Base-by-base conservation (phyloP, 2,888 invertebrate genomes). In the Stenodera caucasica region DNA sequence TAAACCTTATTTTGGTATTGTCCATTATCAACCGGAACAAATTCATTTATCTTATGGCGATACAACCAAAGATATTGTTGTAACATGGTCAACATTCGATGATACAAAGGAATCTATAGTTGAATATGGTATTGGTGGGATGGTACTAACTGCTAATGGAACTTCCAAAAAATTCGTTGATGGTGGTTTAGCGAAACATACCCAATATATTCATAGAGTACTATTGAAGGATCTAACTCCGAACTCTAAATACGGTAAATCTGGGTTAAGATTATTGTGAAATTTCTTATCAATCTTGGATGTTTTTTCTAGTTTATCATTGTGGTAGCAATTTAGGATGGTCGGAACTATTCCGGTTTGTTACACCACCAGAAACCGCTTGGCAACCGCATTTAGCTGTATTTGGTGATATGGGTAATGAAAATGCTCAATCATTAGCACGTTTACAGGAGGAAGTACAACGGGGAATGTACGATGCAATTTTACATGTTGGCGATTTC, bases 321-420 rank as follows among this genome's bases (percentile, higher is more conserved):
- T 91, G 88, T 71, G 94, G 94, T 12, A 92, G 93, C 63, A 75
- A 81, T 9, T 78, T 84, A 61, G 94, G 94, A 0, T 96, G 95
- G 95, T 96, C 96, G 0, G 84, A 87, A 33, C 68, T 85, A 70
- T 96, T 90, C 80, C 86, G 84, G 75, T 93, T 97, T 80, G 85
- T 81, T 70, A 92, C 94, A 0, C 83, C 87, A 0, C 90, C 90
- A 0, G 79, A 81, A 1, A 84, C 85, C 12, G 82, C 83, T 23
- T 96, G 94, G 94, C 84, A 87, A 15, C 92, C 95, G 0, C 84
- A 85, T 15, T 82, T 96, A 40, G 96, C 92, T 26, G 86, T 98
- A 70, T 97, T 89, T 76, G 98, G 98, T 0, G 98, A 98, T 78
- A 89, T 98, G 90, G 98, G 98, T 30, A 92, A 91, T 77, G 89